A percentile compares a stretch with the other conserved stretches of the same genome.
These are phyloP conservation scores for Drosophila imparisetae DNA, from an alignment of 2,888 invertebrate genomes.

Conservation along the genomic window DNA sequence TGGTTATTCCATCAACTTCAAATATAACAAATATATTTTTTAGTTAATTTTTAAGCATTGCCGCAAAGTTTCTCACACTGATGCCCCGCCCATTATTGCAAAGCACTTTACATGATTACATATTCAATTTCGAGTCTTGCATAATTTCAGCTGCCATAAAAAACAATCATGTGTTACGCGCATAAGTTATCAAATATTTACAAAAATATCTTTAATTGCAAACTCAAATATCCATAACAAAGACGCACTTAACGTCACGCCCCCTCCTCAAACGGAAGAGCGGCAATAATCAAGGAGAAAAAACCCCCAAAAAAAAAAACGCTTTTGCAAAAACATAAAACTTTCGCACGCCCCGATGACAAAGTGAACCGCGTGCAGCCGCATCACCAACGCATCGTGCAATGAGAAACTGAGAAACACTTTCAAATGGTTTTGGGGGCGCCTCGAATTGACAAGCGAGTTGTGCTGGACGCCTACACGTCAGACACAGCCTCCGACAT, in stretches of 20 bases:
- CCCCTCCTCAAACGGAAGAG: conserved; percentile 7
- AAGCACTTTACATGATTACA: conserved; percentile 6
- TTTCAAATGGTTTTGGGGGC: conserved; percentile 54
- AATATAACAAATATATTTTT: background rate
- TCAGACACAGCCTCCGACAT: conserved; percentile 50
- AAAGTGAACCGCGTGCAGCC: conserved; percentile 33
- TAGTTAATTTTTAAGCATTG: background rate
- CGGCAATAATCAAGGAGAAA: conserved; percentile 24
- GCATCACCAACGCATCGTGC: conserved; percentile 12
- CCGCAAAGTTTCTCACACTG: background rate
- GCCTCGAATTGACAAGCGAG: conserved; percentile 22
- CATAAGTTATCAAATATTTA: conserved; percentile 13
- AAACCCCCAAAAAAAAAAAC: background rate
- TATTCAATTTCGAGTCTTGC: conserved; percentile 15
- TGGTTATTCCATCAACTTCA: background rate
- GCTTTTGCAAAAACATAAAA: conserved; percentile 12
- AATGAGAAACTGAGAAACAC: conserved; percentile 38
- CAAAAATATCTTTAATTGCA: conserved; percentile 24
- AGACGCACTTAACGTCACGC: conserved; percentile 21
- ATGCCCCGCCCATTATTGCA: background rate
- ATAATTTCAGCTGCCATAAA: conserved; percentile 34
- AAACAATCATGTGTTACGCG: conserved; percentile 19
- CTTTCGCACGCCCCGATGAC: conserved; percentile 46
- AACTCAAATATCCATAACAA: conserved; percentile 19
- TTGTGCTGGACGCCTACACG: conserved; percentile 56